phyloP scores from a whole-genome alignment of 2,888 invertebrate genomes.

The Scaptomyza tumidula region DNA sequence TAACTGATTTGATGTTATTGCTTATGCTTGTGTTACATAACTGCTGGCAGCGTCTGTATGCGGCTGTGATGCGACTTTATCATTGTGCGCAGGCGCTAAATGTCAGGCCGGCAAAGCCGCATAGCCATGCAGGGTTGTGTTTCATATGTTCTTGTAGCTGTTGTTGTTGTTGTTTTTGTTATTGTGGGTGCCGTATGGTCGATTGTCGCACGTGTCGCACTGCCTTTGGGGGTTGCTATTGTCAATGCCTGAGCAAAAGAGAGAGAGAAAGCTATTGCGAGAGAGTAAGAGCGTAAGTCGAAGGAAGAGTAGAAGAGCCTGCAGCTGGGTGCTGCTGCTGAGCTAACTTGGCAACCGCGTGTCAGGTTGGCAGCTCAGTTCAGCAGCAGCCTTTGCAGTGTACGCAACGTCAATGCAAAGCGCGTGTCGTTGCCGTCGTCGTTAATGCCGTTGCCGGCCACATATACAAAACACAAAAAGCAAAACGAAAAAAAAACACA shows the following conservation, averaged over 20 bases:
- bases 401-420: slow-evolving; percentile 56
- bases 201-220: slow-evolving; percentile 47
- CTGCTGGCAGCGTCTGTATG: slow-evolving; percentile 47
- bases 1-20: not conserved
- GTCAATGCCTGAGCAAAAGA: slow-evolving; percentile 5
- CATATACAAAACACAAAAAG: slow-evolving; percentile 16
- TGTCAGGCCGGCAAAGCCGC: slow-evolving; percentile 53
- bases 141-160: slow-evolving; percentile 3
- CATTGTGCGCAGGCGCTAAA: slow-evolving; percentile 48
- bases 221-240: slow-evolving; percentile 56
- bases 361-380: slow-evolving; percentile 66
- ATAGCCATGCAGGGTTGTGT: slow-evolving; percentile 49
- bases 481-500: slow-evolving; percentile 6
- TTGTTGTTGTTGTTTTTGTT: slow-evolving; percentile 25
- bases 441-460: slow-evolving; percentile 24
- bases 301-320: slow-evolving; percentile 20
- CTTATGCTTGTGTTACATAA: slow-evolving; percentile 27
- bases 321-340: slow-evolving; percentile 31
- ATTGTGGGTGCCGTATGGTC: slow-evolving; percentile 52
- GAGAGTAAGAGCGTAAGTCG: slow-evolving; percentile 4
- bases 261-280: slow-evolving; percentile 1
- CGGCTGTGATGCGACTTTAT: slow-evolving; percentile 31
- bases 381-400: slow-evolving; percentile 79
- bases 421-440: slow-evolving; percentile 56
- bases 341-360: slow-evolving; percentile 63